These are phyloP conservation scores for Mimas tiliae DNA, from an alignment of 2,888 invertebrate genomes.

Conservation along the genomic window DNA sequence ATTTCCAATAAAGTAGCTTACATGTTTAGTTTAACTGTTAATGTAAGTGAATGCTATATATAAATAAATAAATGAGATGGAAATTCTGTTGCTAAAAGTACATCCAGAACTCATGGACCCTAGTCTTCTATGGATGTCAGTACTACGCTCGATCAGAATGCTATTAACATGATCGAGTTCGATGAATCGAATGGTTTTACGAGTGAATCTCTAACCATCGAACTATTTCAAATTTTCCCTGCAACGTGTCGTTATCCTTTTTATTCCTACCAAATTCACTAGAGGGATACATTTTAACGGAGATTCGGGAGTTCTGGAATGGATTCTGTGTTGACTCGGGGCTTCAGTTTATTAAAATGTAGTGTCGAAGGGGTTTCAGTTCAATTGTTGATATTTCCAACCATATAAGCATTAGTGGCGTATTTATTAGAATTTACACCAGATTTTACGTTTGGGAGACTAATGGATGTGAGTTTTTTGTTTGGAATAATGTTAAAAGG, in stretches of 20 bases:
- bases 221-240: constrained; percentile 8
- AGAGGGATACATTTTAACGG: constrained; percentile 25
- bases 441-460: constrained; percentile 9
- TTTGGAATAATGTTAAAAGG: not conserved
- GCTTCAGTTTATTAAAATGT: constrained; percentile 29
- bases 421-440: constrained; percentile 16
- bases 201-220: not conserved
- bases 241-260: constrained; percentile 16
- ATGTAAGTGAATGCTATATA: no score
- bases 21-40: no score
- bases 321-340: constrained; percentile 29
- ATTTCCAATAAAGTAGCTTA: no score
- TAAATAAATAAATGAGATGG: no score
- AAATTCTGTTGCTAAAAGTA: no score
- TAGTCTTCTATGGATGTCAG: no score
- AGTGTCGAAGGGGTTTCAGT: constrained; percentile 26
- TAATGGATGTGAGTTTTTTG: constrained; percentile 2
- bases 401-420: not conserved
- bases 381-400: constrained; percentile 22
- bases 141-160: no score
- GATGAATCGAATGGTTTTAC: not conserved
- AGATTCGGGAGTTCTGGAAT: constrained; percentile 27
- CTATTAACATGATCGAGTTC: no score
- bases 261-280: constrained; percentile 20
- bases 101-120: no score